Evolutionary conservation across 2,113 vertebrate genomes (phyloP).

Genomic region (Colaptes auratus): DNA sequence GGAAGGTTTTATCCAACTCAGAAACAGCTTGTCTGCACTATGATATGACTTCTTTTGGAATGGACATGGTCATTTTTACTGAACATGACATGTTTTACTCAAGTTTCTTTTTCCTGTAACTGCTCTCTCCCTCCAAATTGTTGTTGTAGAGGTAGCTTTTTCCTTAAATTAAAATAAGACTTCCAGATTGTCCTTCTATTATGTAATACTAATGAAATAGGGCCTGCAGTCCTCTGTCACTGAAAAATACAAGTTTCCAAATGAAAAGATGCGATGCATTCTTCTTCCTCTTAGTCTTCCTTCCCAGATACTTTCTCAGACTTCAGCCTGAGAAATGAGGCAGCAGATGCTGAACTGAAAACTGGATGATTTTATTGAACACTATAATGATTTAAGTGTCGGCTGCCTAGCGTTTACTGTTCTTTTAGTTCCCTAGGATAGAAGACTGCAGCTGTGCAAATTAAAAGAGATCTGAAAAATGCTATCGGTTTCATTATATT

Average conservation of each 20-base stretch:
- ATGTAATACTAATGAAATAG: background rate
- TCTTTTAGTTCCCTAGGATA: conserved; percentile 30
- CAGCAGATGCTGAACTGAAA: conserved; percentile 33
- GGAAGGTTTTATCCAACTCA: background rate
- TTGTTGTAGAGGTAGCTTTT: background rate
- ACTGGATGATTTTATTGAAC: background rate
- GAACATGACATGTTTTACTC: no score
- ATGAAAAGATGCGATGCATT: background rate
- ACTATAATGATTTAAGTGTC: conserved; percentile 21
- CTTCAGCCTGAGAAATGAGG: conserved; percentile 20
- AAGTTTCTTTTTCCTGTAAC: background rate
- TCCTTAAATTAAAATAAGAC: background rate
- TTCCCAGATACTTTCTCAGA: background rate
- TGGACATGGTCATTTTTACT: background rate
- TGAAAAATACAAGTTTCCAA: conserved; percentile 10
- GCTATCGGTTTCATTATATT: background rate
- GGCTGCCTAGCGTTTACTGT: conserved; percentile 38
- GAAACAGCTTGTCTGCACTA: background rate
- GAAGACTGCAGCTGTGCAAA: conserved; percentile 39
- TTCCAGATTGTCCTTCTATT: background rate
- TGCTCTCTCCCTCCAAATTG: background rate
- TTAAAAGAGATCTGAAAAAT: conserved; percentile 11
- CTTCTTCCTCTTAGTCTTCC: conserved; percentile 10
- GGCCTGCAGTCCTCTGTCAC: background rate
- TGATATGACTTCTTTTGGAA: background rate